Percentiles rank a stretch among this genome's conserved stretches.
Conservation (phyloP, 2,888 invertebrate genomes). For the Eupithecia inturbata region DNA sequence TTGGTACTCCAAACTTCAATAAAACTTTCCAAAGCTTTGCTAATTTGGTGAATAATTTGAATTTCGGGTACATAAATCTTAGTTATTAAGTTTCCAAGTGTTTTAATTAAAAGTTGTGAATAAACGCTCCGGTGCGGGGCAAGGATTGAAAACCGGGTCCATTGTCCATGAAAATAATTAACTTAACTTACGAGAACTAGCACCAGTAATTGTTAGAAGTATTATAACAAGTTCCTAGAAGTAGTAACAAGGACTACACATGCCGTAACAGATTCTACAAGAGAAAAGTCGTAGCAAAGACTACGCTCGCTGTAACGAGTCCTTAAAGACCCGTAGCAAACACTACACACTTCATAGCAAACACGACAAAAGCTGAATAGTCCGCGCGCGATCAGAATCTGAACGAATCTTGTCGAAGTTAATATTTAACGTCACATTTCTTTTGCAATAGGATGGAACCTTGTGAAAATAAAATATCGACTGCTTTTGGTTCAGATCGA, state of each 20-base stretch:
- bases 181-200: not conserved
- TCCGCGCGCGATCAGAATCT: not conserved
- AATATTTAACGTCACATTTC: not conserved
- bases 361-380: too few species aligned
- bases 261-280: too few species aligned
- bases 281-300: not conserved
- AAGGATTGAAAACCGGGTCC: not conserved
- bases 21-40: slow-evolving; percentile 33
- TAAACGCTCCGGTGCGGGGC: slow-evolving; percentile 16
- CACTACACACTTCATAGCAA: not conserved
- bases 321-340: not conserved
- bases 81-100: slow-evolving; percentile 49
- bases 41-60: slow-evolving; percentile 37
- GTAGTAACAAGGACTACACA: not conserved
- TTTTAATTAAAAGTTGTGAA: slow-evolving; percentile 56
- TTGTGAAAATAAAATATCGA: not conserved
- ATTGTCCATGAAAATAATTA: not conserved
- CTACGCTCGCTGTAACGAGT: not conserved
- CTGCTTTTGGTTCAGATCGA: not conserved
- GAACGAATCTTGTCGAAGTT: not conserved
- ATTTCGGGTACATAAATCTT: slow-evolving; percentile 38
- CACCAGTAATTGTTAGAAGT: not conserved
- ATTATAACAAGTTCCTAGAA: not conserved
- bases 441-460: not conserved
- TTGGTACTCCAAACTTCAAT: slow-evolving; percentile 22